A percentile compares a stretch with the other conserved stretches of the same genome.
Conservation (phyloP, 2,888 invertebrate species). For the Tiliacea citrago region DNA sequence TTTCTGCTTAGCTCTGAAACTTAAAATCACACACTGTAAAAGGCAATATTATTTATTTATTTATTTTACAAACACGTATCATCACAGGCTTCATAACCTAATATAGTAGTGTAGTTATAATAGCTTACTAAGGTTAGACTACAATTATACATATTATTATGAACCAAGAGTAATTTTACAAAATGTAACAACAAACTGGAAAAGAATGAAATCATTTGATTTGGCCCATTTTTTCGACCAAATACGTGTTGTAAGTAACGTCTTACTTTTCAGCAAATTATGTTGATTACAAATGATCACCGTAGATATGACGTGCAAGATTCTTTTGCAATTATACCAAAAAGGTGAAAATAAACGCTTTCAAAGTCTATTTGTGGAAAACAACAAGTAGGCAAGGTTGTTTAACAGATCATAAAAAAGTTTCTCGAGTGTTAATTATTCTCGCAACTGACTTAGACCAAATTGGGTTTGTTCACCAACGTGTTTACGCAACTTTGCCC, state of each 20-base stretch:
- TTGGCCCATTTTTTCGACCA: not conserved
- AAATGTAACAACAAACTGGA: not conserved
- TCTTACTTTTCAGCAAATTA: conserved; percentile 4
- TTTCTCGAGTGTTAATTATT: conserved; percentile 62
- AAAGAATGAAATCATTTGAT: too few species aligned
- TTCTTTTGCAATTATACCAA: conserved; percentile 44
- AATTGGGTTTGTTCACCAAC: conserved; percentile 52
- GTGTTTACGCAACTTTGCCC: conserved; percentile 65
- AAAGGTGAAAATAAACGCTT: conserved; percentile 51
- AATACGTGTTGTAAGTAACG: not conserved
- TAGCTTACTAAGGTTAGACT: too few species aligned
- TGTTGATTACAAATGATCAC: conserved; percentile 34
- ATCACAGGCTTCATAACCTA: too few species aligned
- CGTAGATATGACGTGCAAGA: conserved; percentile 27
- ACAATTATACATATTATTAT: too few species aligned
- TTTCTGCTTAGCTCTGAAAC: not conserved
- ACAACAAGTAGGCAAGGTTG: conserved; percentile 59
- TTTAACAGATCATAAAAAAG: conserved; percentile 69
- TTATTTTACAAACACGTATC: too few species aligned
- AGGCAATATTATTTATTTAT: too few species aligned
- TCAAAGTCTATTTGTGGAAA: conserved; percentile 49
- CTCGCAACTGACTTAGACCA: conserved; percentile 50
- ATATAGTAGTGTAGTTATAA: too few species aligned
- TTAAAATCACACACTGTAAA: not conserved
- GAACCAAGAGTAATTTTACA: too few species aligned